A percentile compares a stretch with the other conserved stretches of the same genome.
Evolutionary conservation across 1,140 invertebrate species (phyloP).

Genomic region (Drosophila nigrodunni): DNA sequence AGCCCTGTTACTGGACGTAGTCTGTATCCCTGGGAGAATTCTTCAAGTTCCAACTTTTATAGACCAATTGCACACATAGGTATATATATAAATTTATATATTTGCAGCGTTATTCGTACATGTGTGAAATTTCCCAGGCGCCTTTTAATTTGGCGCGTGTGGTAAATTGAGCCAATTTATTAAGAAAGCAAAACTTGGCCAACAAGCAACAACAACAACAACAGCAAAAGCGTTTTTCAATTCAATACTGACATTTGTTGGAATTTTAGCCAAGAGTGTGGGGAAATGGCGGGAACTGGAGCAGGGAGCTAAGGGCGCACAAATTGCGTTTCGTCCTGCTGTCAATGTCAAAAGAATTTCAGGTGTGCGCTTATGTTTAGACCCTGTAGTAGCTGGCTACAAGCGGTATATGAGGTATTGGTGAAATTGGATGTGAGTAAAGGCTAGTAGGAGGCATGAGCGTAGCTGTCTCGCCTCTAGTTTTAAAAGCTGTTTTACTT

Average conservation of each 20-base stretch:
- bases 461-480: too few relatives aligned
- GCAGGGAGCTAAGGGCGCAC: background rate
- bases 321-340: constrained; percentile 77
- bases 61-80: constrained; percentile 2
- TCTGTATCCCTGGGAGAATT: constrained; percentile 45
- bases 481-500: too few relatives aligned
- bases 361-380: constrained; percentile 30
- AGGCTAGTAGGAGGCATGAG: too few relatives aligned
- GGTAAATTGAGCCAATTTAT: constrained; percentile 78
- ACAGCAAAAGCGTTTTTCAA: too few relatives aligned
- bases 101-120: background rate
- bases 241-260: constrained; percentile 37
- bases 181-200: constrained; percentile 61
- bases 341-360: constrained; percentile 79
- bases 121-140: constrained; percentile 65
- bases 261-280: constrained; percentile 24
- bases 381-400: background rate
- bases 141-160: constrained; percentile 74
- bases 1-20: constrained; percentile 19
- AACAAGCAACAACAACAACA: constrained; percentile 14
- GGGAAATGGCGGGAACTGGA: background rate
- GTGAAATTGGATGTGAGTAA: too few relatives aligned
- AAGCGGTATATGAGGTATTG: too few relatives aligned
- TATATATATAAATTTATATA: background rate
- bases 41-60: constrained; percentile 9